Conservation (phyloP, 2,797 vertebrate species). For the Triplophysa bombifrons region DNA sequence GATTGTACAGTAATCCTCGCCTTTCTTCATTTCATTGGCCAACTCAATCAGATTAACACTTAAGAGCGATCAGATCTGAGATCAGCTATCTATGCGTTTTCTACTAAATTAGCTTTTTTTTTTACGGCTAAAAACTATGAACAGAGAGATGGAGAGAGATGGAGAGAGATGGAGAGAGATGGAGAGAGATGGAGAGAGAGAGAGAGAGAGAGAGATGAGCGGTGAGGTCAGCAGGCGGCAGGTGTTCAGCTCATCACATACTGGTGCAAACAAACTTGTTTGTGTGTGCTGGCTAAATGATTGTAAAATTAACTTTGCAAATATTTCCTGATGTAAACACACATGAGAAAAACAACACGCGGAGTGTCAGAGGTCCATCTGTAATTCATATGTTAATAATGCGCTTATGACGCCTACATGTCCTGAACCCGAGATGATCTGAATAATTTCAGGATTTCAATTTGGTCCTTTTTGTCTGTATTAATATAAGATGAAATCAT, state of each 20-base stretch:
- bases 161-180: background rate
- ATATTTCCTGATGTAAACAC: conserved; percentile 19
- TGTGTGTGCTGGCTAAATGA: conserved; percentile 12
- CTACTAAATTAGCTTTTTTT: no score
- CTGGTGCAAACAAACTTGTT: conserved; percentile 19
- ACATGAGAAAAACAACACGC: background rate
- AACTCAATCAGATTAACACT: no score
- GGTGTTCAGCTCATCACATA: conserved; percentile 34
- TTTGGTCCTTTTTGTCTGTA: no score
- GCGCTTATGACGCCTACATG: background rate
- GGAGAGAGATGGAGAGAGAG: background rate
- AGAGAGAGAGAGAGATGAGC: background rate
- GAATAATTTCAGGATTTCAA: background rate
- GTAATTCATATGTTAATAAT: background rate
- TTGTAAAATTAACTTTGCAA: conserved; percentile 26
- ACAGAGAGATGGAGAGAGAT: no score
- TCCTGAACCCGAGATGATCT: background rate
- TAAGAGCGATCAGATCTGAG: no score
- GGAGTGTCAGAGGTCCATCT: background rate
- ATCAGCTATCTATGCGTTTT: no score
- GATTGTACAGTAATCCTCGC: no score
- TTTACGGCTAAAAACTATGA: no score
- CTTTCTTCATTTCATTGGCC: no score
- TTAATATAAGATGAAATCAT: no score
- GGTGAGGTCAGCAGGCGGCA: conserved; percentile 21